Evolutionary conservation across 2,888 invertebrate species (phyloP), one percentile per base, ranked within the genome.

Genomic region (Tachina grossa): DNA sequence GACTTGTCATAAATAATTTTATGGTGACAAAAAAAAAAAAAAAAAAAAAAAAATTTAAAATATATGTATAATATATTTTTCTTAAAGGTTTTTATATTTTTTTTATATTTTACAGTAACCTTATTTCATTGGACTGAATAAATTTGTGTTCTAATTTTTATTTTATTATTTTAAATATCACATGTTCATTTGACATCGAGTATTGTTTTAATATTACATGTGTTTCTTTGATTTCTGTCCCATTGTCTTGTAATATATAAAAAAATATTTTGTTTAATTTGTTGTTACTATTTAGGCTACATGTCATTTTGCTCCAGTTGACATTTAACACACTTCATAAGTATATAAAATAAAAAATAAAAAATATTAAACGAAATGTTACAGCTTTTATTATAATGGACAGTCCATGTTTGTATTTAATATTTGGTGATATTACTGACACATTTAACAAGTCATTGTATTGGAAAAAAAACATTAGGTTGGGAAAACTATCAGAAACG

Each of bases 281-380:
- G 55, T 74, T 68, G 76, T 75, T 81, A 22, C 14, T 74, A 83
- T 84, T 80, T 87, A 72, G 82, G 74, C 53, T 84, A 76, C 77
- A 82, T 86, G 84, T 76, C 84, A 84, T 55, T 82, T 86, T 86
- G 81, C 78, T 72, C 9, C 78, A 82, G 84, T 84, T 86, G 82
- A 84, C 84, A 84, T 76, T 75, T 84, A 86, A 86, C 86, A 86
- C 84, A 86, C 78, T 78, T 82, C 81, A 81, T 82, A 86, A 84
- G 82, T 47, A 57, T 39, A 77, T 14, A 57, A 47, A 39, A 39
- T 11, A 19, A 47, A 55, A 31, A 65, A 41, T 49, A 51, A 47
- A 66, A 49, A n/a, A 69, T 85, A 51, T 61, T 75, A 41, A 81
- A 59, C 22, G 57, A 74, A 59, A 63, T 61, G 11, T 51, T 63